Percentiles rank a stretch among this genome's conserved stretches.
phyloP scores from a whole-genome alignment of 2,797 vertebrate species.

The Botia kubotai region DNA sequence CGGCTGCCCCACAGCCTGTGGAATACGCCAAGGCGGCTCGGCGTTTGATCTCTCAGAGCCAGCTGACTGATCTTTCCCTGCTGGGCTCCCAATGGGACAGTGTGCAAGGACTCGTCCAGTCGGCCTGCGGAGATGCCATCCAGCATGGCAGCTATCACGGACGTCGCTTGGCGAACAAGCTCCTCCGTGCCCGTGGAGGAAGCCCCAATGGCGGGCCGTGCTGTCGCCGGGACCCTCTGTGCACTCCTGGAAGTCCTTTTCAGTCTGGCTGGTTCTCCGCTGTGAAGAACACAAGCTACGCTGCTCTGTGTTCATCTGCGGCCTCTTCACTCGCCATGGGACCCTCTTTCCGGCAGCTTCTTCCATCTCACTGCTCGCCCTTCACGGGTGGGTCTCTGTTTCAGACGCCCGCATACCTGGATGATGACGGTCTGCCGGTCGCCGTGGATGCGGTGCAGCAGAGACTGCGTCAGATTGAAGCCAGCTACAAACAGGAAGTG shows the following conservation, averaged over 20 bases:
- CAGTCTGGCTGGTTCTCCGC: constrained; percentile 71
- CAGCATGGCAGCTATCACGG: constrained; percentile 84
- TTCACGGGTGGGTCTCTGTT: constrained; percentile 70
- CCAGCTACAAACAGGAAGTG: constrained; percentile 96
- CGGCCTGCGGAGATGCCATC: constrained; percentile 79
- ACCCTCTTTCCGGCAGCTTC: constrained; percentile 56
- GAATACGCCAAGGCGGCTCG: constrained; percentile 75
- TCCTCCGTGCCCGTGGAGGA: constrained; percentile 78
- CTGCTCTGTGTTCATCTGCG: constrained; percentile 67
- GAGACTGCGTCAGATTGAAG: constrained; percentile 95
- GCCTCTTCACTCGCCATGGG: constrained; percentile 50
- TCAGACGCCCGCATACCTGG: constrained; percentile 87
- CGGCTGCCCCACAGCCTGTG: constrained; percentile 58
- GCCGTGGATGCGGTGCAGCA: constrained; percentile 95
- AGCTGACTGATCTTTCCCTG: constrained; percentile 86
- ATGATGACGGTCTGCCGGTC: constrained; percentile 95
- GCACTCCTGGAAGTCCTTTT: constrained; percentile 67
- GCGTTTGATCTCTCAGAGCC: constrained; percentile 85
- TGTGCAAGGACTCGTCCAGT: constrained; percentile 89
- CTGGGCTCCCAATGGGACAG: constrained; percentile 92
- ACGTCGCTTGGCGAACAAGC: constrained; percentile 82
- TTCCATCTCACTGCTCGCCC: constrained; percentile 68
- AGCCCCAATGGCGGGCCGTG: constrained; percentile 78
- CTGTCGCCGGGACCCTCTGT: constrained; percentile 81
- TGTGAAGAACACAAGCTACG: constrained; percentile 59